phyloP scores from a whole-genome alignment of 2,113 vertebrate species.

The Datnioides undecimradiatus region DNA sequence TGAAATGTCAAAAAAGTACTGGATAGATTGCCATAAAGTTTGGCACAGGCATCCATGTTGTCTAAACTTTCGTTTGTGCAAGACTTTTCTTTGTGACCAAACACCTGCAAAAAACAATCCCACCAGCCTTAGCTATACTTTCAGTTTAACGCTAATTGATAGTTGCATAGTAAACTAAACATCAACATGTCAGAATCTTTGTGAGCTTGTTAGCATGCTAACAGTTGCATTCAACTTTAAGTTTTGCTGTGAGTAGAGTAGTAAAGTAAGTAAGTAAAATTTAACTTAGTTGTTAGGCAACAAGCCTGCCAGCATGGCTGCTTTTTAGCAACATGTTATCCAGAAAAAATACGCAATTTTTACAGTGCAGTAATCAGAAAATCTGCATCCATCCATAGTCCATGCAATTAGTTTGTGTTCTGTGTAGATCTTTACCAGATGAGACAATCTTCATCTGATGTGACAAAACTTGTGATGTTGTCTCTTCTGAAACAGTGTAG shows the following conservation, averaged over 20 bases:
- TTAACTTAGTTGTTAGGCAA: no score
- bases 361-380: background rate
- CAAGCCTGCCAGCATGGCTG: background rate
- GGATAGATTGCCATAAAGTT: background rate
- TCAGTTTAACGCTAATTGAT: background rate
- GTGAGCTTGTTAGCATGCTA: background rate
- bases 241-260: background rate
- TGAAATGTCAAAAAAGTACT: background rate
- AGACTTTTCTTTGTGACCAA: background rate
- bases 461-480: conserved; percentile 77
- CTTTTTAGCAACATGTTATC: no score
- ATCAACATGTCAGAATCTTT: background rate
- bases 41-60: background rate
- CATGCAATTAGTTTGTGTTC: conserved; percentile 60
- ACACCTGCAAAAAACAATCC: background rate
- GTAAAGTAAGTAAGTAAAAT: background rate
- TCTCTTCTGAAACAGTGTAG: conserved; percentile 84
- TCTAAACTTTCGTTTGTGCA: background rate
- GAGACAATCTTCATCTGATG: conserved; percentile 81
- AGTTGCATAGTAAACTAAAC: background rate
- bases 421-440: conserved; percentile 84
- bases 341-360: background rate
- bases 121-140: background rate
- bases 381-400: background rate
- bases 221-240: background rate